Percentiles rank a stretch among this genome's conserved stretches.
These are phyloP conservation scores for Uria lomvia DNA, from an alignment of 2,113 vertebrate species.

Conservation along the genomic window DNA sequence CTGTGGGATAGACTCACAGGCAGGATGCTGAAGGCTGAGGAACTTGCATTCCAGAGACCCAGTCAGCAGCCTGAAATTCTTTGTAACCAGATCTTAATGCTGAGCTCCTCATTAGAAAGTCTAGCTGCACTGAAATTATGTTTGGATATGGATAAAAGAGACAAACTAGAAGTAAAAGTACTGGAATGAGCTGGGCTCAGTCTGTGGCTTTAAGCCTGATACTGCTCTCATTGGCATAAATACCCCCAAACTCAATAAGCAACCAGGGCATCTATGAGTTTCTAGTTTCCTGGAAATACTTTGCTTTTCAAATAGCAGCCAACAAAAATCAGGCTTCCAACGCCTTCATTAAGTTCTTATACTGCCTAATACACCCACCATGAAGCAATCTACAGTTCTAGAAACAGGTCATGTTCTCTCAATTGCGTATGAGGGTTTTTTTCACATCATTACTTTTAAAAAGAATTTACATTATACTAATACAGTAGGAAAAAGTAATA, in stretches of 20 bases:
- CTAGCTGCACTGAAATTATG: background rate
- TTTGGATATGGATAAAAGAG: background rate
- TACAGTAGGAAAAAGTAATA: background rate
- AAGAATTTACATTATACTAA: background rate
- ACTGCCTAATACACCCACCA: background rate
- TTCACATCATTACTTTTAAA: background rate
- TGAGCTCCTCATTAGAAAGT: background rate
- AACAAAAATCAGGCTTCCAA: background rate
- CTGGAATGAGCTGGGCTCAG: background rate
- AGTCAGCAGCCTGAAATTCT: background rate
- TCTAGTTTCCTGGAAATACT: background rate
- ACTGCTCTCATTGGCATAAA: background rate
- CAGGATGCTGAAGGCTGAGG: background rate
- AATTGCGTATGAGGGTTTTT: background rate
- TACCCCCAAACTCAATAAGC: background rate
- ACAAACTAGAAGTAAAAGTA: background rate
- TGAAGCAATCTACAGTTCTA: background rate
- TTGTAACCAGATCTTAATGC: background rate
- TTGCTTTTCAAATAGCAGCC: background rate
- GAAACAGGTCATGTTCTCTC: background rate
- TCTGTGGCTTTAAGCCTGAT: background rate
- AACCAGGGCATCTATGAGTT: background rate
- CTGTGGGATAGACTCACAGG: background rate
- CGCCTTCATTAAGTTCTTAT: background rate
- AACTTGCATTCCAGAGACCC: background rate